phyloP scores from a whole-genome alignment of 1,140 invertebrate genomes.

The Brachionus rubens region DNA sequence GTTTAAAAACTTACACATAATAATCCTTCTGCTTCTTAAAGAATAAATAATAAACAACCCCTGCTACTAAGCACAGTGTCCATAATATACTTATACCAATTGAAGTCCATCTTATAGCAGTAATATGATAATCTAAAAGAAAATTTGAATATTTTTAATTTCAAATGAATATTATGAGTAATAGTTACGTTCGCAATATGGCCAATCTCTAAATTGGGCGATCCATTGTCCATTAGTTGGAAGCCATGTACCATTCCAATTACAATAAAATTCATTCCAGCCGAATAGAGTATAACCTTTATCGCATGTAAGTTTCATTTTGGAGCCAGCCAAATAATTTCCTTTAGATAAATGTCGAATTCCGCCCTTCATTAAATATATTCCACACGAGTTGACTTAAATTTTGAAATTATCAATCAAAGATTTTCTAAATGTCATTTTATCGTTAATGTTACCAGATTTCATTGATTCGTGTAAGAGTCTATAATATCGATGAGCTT shows the following conservation, averaged over 20 bases:
- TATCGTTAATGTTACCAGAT: neutral
- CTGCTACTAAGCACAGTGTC: conserved; percentile 18
- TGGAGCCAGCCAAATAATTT: conserved; percentile 39
- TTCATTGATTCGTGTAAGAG: conserved; percentile 45
- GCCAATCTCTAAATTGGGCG: conserved; percentile 45
- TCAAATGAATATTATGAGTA: neutral
- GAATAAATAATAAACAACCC: conserved; percentile 17
- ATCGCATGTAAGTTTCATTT: conserved; percentile 34
- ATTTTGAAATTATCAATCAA: neutral
- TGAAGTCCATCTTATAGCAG: conserved; percentile 45
- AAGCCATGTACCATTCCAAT: conserved; percentile 46
- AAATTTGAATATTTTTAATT: neutral
- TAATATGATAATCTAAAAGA: conserved; percentile 44
- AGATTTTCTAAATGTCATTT: neutral
- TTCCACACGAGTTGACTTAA: conserved; percentile 46
- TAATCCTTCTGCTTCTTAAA: conserved; percentile 40
- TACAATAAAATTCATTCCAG: conserved; percentile 40
- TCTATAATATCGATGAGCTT: conserved; percentile 35
- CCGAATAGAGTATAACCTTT: conserved; percentile 45
- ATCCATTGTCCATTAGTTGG: conserved; percentile 45
- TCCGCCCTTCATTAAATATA: conserved; percentile 25
- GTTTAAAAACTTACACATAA: neutral
- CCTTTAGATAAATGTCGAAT: conserved; percentile 42
- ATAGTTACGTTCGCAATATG: conserved; percentile 42
- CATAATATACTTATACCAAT: conserved; percentile 44